Percentiles rank a stretch among this genome's conserved stretches.
phyloP scores from a whole-genome alignment of 2,797 vertebrate genomes.

The Nothura maculosa region DNA sequence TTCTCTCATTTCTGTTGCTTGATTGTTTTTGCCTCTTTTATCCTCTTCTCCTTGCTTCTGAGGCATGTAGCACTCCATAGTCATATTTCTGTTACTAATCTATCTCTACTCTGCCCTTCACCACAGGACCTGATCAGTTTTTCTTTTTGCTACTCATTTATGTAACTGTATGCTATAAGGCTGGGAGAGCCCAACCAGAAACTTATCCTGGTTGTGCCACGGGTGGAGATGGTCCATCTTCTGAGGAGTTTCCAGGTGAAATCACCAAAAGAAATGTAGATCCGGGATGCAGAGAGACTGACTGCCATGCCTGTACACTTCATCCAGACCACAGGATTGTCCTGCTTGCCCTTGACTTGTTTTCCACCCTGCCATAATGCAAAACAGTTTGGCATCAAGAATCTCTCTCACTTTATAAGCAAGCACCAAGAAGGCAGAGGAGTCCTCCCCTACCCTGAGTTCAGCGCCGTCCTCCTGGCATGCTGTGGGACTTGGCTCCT shows the following conservation, averaged over 20 bases:
- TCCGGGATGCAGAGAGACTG: not conserved
- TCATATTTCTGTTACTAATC: not conserved
- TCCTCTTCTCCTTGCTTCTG: not conserved
- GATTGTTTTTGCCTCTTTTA: not conserved
- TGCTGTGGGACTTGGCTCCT: not conserved
- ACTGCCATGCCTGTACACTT: not conserved
- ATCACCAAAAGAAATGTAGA: not conserved
- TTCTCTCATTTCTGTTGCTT: not conserved
- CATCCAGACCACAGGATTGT: rapidly evolving
- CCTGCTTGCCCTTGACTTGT: not conserved
- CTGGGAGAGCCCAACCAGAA: not conserved
- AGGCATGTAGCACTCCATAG: not conserved
- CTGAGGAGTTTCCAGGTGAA: not conserved
- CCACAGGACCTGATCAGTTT: not conserved
- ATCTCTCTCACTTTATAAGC: not conserved
- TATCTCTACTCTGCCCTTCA: not conserved
- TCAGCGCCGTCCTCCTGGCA: not conserved
- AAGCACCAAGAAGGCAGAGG: not conserved
- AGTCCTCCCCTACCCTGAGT: not conserved
- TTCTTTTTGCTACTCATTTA: not conserved
- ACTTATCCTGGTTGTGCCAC: rapidly evolving
- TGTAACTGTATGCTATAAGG: not conserved
- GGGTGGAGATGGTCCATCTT: not conserved
- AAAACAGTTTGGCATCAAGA: not conserved
- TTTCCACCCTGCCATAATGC: not conserved